A percentile compares a stretch with the other conserved stretches of the same genome.
phyloP scores from a whole-genome alignment of 2,113 vertebrate species.

The Hippolais icterina region DNA sequence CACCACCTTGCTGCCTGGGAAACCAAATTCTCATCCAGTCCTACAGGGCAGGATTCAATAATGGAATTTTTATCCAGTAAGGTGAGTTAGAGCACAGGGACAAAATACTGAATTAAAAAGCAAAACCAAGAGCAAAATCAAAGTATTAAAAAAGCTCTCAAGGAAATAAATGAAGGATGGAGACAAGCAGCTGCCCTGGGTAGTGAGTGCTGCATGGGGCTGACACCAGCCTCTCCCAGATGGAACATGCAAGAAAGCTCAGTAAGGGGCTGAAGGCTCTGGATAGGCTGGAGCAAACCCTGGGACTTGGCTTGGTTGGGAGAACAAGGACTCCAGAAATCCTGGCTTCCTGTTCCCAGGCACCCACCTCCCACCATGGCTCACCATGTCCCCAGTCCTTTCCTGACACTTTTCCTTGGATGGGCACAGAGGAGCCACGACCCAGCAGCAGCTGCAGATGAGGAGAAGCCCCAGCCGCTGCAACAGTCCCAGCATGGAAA shows the following conservation, averaged over 20 bases:
- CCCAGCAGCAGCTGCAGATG: accelerated
- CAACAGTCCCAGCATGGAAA: accelerated
- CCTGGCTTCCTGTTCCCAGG: neutral
- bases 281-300: neutral
- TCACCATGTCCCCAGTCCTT: neutral
- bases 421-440: neutral
- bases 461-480: neutral
- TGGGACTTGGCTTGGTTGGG: neutral
- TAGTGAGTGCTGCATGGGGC: too few species aligned
- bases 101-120: slow-evolving; percentile 70
- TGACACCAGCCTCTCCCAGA: neutral
- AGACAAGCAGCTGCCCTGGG: accelerated
- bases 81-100: slow-evolving; percentile 43
- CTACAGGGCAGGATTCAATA: slow-evolving; percentile 62
- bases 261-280: neutral
- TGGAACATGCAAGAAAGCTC: neutral
- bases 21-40: neutral
- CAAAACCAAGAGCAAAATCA: neutral
- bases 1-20: neutral
- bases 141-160: neutral
- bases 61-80: slow-evolving; percentile 52
- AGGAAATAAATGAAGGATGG: neutral
- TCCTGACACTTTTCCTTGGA: neutral
- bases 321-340: neutral
- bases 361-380: neutral